Evolutionary conservation across 2,797 vertebrate species (phyloP), one percentile per base, ranked within the genome.

Genomic region (Pogonophryne albipinna): DNA sequence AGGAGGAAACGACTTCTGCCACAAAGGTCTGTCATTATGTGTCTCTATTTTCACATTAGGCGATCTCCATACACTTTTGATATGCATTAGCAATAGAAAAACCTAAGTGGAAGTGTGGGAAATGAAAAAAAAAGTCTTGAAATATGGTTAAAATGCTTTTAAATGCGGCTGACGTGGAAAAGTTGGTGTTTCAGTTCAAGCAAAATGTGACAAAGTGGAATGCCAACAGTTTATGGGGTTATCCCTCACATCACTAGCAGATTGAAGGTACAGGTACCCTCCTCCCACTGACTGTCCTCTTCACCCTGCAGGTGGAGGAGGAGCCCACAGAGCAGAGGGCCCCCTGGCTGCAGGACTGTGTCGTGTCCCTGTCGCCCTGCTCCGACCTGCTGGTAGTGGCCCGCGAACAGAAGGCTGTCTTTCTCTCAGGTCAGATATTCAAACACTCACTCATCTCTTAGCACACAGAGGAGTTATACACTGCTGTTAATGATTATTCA

Each of bases 381-480:
- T 97, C 95, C 34, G 98, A 99, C 89, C 95, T 99, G 71, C 95
- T 99, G 87, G 97, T 99, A 10, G 96, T 99, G 81, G 97, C 97
- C 58, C 96, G 93, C 27, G 96, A 98, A 16, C 97, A 99, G 74
- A 99, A 96, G 89, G 97, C 97, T 0, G 96, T 95, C 3, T 99
- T 99, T 86, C 94, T 99, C 85, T 96, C 97, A 86, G 95, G 98
- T 99, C 82, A 93, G 95, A 91, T 19, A 46, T n/a, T 41, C 14
- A 64, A 6, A 71, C 19, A 64, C 2, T 23, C 42, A 46, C n/a
- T 58, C 1, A 14, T 6, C 41, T 52, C 14, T 19, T 10, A 46
- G 16, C 11, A 41, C 55, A 79, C 16, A 50, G 27, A 19, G 15
- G 34, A 50, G 42, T 84, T 8, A 20, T 27, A 0, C 8, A 12